phyloP scores from a whole-genome alignment of 2,797 vertebrate genomes.

The Ctenosaura bakeri region DNA sequence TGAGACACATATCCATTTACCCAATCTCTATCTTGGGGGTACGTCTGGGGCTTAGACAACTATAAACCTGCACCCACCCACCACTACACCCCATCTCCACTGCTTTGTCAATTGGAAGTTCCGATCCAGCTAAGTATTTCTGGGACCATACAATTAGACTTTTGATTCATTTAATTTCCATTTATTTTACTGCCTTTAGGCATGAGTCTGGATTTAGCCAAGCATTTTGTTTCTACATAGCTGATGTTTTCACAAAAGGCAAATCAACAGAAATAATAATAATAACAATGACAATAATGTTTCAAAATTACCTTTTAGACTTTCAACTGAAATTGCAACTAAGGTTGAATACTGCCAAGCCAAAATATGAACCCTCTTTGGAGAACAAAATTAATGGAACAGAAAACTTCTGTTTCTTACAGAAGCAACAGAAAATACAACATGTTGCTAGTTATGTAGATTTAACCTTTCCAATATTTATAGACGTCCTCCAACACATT shows the following conservation, averaged over 20 bases:
- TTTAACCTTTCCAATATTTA: slow-evolving; percentile 21
- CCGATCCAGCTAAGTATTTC: too few species aligned
- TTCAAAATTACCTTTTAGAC: neutral
- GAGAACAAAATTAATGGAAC: neutral
- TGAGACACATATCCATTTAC: too few species aligned
- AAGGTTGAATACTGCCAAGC: neutral
- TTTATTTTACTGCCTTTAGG: neutral
- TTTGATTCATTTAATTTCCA: neutral
- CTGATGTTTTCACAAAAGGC: neutral
- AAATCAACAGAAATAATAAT: neutral
- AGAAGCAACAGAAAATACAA: neutral
- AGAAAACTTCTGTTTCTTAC: neutral
- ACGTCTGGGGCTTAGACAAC: too few species aligned
- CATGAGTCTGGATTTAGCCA: neutral
- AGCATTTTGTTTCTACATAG: neutral
- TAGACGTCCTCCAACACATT: neutral
- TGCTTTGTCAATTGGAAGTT: too few species aligned
- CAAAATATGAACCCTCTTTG: slow-evolving; percentile 1
- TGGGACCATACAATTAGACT: neutral
- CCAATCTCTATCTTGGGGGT: too few species aligned
- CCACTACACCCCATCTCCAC: too few species aligned
- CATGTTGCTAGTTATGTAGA: neutral
- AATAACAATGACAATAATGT: neutral
- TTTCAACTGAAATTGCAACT: neutral
- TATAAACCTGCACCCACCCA: too few species aligned